Evolutionary conservation across 2,888 invertebrate species (phyloP).

Genomic region (Meganola albula): DNA sequence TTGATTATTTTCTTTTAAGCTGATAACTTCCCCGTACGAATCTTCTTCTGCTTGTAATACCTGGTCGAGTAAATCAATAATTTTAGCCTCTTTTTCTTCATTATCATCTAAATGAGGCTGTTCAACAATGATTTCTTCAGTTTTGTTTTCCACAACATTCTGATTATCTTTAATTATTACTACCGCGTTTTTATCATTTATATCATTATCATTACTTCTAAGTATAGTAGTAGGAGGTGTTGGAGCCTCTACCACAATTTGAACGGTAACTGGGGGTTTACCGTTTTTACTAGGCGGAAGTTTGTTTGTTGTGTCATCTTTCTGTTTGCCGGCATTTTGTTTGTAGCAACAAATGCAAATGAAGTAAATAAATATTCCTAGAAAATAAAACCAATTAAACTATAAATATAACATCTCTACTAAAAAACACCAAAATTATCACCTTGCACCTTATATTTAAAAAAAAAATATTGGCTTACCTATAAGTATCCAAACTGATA

Average conservation of each 20-base stretch:
- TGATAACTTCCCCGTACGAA: slow-evolving; percentile 52
- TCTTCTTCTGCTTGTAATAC: slow-evolving; percentile 72
- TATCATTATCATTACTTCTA: neutral
- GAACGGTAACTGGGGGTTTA: slow-evolving; percentile 42
- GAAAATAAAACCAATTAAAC: no score
- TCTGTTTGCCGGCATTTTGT: slow-evolving; percentile 29
- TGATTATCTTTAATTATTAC: neutral
- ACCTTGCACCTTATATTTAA: no score
- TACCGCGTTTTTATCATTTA: neutral
- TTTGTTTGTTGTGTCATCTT: slow-evolving; percentile 31
- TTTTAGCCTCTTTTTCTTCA: slow-evolving; percentile 68
- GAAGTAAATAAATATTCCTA: slow-evolving; percentile 64
- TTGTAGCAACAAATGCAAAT: slow-evolving; percentile 52
- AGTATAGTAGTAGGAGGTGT: slow-evolving; percentile 50
- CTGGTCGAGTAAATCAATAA: slow-evolving; percentile 68
- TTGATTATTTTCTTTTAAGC: slow-evolving; percentile 45
- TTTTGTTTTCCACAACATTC: slow-evolving; percentile 34
- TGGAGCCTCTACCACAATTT: slow-evolving; percentile 61
- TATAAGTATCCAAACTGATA: slow-evolving; percentile 86
- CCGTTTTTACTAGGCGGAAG: slow-evolving; percentile 45
- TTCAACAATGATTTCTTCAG: slow-evolving; percentile 48
- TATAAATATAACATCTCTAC: no score
- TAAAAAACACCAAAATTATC: no score
- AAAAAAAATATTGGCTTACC: slow-evolving; percentile 70
- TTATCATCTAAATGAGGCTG: slow-evolving; percentile 55